Evolutionary conservation across 2,888 invertebrate genomes (phyloP), one percentile per base, ranked within the genome.

Genomic region (Thyatira batis): DNA sequence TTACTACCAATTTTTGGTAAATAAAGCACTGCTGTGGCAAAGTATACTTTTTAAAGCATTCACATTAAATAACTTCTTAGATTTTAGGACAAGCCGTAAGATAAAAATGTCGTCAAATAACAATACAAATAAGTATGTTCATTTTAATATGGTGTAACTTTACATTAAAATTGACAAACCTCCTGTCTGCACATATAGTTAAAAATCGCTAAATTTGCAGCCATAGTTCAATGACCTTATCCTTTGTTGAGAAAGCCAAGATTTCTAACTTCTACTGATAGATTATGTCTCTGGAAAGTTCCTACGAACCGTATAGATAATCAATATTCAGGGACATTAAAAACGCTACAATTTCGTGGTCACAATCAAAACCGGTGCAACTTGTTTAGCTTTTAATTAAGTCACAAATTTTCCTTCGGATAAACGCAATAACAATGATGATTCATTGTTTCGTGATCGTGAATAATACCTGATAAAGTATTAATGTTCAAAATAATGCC

Each of bases 391-490:
- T 46, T 48, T 10, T 49, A 21, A 11, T 52, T 53, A 59, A 62
- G 59, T 6, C 17, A 54, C 27, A 65, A 44, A 51, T 55, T 53
- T 52, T 53, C 53, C 53, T 51, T 21, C 4, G 61, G 60, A 71
- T 59, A 71, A 67, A 75, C 67, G 75, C 67, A 75, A 69, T 70
- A 76, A 66, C 61, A 71, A 65, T 65, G 65, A 77, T 82, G 80
- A 85, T 67, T 74, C 70, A 71, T 46, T 46, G 49, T 51, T 51
- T 57, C 39, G n/a, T 52, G 53, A 49, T 60, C 52, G 51, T 39
- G 50, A 51, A 50, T 49, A 54, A 44, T 39, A 13, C 11, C 20
- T 39, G 20, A 53, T 49, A 50, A 44, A 27, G 13, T 45, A 46
- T 33, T 48, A 49, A 10, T 55, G 25, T 21, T n/a, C n/a, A n/a